These are phyloP conservation scores for Pogonomyrmex barbatus DNA, from an alignment of 1,140 invertebrate genomes.

Conservation along the genomic window DNA sequence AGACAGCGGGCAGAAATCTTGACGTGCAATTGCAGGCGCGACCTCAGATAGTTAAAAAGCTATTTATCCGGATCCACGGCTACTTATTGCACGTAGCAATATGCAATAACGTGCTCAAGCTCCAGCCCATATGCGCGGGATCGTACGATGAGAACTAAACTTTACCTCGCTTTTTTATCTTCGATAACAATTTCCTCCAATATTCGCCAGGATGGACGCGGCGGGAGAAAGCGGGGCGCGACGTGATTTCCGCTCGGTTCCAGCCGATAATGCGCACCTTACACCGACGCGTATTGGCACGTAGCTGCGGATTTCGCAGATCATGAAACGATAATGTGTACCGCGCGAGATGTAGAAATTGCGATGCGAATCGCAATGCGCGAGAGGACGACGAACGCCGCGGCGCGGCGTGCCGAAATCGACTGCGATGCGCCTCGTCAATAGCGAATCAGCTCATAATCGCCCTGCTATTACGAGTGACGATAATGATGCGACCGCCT, in stretches of 20 bases:
- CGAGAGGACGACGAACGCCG: neutral
- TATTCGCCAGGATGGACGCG: constrained; percentile 28
- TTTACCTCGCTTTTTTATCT: neutral
- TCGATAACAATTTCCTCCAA: constrained; percentile 20
- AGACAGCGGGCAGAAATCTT: neutral
- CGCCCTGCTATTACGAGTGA: constrained; percentile 68
- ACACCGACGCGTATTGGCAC: constrained; percentile 19
- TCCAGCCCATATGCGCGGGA: constrained; percentile 6
- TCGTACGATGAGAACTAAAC: neutral
- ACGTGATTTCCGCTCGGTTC: constrained; percentile 26
- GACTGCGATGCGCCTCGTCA: constrained; percentile 50
- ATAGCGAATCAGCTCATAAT: constrained; percentile 53
- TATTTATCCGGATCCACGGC: constrained; percentile 15
- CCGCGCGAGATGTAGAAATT: constrained; percentile 39
- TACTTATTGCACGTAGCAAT: constrained; percentile 26
- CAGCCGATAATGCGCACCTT: constrained; percentile 56
- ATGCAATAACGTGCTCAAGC: constrained; percentile 7
- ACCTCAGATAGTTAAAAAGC: neutral
- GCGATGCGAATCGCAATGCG: constrained; percentile 2
- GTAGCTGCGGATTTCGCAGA: constrained; percentile 9
- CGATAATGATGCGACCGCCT: constrained; percentile 56
- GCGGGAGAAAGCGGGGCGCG: constrained; percentile 28
- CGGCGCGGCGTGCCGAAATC: constrained; percentile 32
- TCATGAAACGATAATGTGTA: constrained; percentile 49
- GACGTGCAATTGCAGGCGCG: neutral